A percentile compares a stretch with the other conserved stretches of the same genome.
Conservation (phyloP, 2,888 invertebrate species). For the Lasioglossum leucozonium region DNA sequence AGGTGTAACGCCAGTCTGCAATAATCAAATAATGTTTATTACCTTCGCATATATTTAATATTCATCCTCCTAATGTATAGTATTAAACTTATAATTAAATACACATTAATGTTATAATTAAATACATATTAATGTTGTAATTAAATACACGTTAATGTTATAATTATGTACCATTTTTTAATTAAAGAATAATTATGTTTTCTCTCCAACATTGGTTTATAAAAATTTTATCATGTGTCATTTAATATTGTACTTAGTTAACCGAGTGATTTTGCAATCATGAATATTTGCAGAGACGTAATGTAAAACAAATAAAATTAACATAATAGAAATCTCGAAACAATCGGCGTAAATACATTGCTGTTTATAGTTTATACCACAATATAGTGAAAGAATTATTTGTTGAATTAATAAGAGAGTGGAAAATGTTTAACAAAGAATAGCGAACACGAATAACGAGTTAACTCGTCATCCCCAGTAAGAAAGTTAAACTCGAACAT, state of each 20-base stretch:
- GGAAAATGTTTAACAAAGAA: neutral
- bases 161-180: too few relatives aligned
- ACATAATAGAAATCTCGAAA: too few relatives aligned
- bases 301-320: too few relatives aligned
- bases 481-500: too few relatives aligned
- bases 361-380: neutral
- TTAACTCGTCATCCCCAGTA: too few relatives aligned
- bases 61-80: neutral
- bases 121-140: neutral
- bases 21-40: slow-evolving; percentile 40
- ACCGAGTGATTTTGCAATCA: neutral
- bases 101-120: neutral
- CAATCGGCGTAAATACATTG: too few relatives aligned
- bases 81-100: neutral
- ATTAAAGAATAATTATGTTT: neutral
- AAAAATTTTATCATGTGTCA: neutral
- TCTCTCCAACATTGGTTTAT: neutral
- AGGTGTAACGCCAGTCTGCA: slow-evolving; percentile 90
- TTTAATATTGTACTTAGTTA: neutral
- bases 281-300: neutral
- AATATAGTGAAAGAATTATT: neutral
- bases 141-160: neutral
- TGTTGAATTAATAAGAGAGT: neutral
- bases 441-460: neutral
- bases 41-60: neutral